Evolutionary conservation across 2,888 invertebrate species (phyloP), one percentile per base, ranked within the genome.

Genomic region (Andricus curvator): DNA sequence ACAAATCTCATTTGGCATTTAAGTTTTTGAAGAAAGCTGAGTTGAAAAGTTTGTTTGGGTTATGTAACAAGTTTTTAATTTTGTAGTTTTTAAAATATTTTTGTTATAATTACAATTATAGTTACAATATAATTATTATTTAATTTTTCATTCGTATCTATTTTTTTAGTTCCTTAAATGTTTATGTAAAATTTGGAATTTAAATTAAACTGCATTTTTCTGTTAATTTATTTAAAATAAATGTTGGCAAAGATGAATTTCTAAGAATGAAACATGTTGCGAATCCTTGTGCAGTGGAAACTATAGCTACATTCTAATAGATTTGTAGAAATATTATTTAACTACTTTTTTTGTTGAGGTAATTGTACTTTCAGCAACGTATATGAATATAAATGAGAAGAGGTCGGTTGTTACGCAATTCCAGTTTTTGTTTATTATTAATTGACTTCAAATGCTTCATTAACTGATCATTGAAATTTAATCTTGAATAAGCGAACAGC

Each of bases 401-500:
- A 48, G 17, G 33, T 74, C 25, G 15, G 15, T 25, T 74, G 37
- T 74, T 74, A 56, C 51, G 33, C 51, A 74, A 56, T 22, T 29
- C 9, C 17, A 70, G 48, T 74, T 74, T 74, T 51, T 29, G 33
- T 11, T 51, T 29, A 70, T 70, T 48, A 70, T 20, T 29, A 68
- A 68, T 68, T 68, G 48, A 25, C n/a, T 20, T 70, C 74, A 56
- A 74, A 56, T 74, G 56, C 25, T 56, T 13, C 17, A 74, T 74
- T 74, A 51, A 74, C n/a, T 74, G n/a, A 56, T 74, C 51, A 74
- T 74, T 51, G 33, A 74, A 5, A 33, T 56, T 51, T 33, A 37
- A 44, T 15, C 44, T 44, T 15, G 3, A 15, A 37, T 56, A 56
- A n/a, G 4, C 29, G n/a, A 62, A 62, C 11, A 56, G 22, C 11